Conservation (phyloP, 2,888 invertebrate genomes). For the Ormyrus labotus region DNA sequence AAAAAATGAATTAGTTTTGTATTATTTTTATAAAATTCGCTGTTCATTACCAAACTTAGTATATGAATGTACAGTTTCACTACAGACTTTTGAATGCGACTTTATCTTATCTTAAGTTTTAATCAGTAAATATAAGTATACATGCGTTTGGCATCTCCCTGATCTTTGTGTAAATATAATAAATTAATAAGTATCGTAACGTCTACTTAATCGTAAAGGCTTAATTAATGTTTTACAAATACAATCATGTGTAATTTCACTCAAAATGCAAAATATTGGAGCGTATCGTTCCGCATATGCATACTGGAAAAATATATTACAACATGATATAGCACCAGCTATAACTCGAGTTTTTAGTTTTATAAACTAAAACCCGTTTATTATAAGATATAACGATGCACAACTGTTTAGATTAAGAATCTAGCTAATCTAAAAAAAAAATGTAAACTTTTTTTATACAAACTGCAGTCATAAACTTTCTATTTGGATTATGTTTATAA, state of each 20-base stretch:
- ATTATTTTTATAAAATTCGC: slow-evolving; percentile 45
- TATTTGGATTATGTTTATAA: slow-evolving; percentile 46
- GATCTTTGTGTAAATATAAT: slow-evolving; percentile 40
- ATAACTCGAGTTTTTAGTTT: slow-evolving; percentile 57
- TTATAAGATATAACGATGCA: slow-evolving; percentile 43
- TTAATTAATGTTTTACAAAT: slow-evolving; percentile 40
- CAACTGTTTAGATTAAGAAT: slow-evolving; percentile 46
- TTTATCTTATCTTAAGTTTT: slow-evolving; percentile 48
- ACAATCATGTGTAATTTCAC: slow-evolving; percentile 50
- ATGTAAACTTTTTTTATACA: slow-evolving; percentile 44
- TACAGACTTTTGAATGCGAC: slow-evolving; percentile 40
- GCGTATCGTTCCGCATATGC: slow-evolving; percentile 49
- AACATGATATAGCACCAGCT: slow-evolving; percentile 58
- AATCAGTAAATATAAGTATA: slow-evolving; percentile 47
- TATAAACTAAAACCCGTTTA: slow-evolving; percentile 55
- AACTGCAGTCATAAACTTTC: slow-evolving; percentile 33
- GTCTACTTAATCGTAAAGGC: slow-evolving; percentile 31
- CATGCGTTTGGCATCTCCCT: slow-evolving; percentile 52
- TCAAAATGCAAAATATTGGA: slow-evolving; percentile 52
- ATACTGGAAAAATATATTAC: slow-evolving; percentile 57
- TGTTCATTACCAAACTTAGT: slow-evolving; percentile 44
- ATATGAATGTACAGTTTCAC: slow-evolving; percentile 48
- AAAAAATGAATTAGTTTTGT: slow-evolving; percentile 33
- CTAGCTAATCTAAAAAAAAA: slow-evolving; percentile 44
- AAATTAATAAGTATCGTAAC: slow-evolving; percentile 34